Evolutionary conservation across 2,888 invertebrate species (phyloP).

Genomic region (Eupithecia tripunctaria): DNA sequence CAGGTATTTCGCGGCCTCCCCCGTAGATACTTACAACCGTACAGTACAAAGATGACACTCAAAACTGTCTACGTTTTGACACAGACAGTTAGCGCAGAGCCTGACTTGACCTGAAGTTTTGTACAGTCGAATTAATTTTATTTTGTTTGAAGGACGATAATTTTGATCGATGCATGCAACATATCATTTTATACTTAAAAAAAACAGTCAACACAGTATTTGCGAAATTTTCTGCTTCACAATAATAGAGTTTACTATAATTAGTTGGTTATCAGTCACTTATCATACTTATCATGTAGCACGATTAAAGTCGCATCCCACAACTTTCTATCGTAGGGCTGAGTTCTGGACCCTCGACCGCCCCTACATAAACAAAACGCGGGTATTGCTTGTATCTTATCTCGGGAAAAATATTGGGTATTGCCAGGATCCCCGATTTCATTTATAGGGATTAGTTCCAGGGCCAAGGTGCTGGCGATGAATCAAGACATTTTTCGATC

Average conservation of each 20-base stretch:
- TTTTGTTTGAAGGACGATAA: no score
- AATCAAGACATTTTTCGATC: slow-evolving; percentile 18
- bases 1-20: no score
- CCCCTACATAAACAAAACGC: slow-evolving; percentile 80
- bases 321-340: background rate
- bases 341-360: slow-evolving; percentile 51
- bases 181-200: no score
- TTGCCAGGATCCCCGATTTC: slow-evolving; percentile 56
- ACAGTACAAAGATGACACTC: no score
- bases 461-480: slow-evolving; percentile 23
- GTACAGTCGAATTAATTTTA: no score
- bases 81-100: no score
- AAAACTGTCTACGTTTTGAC: no score
- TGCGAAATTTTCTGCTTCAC: background rate
- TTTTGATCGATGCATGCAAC: no score
- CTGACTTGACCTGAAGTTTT: no score
- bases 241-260: background rate
- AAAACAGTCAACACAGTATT: background rate
- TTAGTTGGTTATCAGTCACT: no score
- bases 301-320: background rate
- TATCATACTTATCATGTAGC: background rate
- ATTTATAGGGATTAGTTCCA: slow-evolving; percentile 54
- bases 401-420: slow-evolving; percentile 67
- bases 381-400: slow-evolving; percentile 79
- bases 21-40: no score